phyloP scores from a whole-genome alignment of 2,797 vertebrate genomes.

The Scyliorhinus canicula region DNA sequence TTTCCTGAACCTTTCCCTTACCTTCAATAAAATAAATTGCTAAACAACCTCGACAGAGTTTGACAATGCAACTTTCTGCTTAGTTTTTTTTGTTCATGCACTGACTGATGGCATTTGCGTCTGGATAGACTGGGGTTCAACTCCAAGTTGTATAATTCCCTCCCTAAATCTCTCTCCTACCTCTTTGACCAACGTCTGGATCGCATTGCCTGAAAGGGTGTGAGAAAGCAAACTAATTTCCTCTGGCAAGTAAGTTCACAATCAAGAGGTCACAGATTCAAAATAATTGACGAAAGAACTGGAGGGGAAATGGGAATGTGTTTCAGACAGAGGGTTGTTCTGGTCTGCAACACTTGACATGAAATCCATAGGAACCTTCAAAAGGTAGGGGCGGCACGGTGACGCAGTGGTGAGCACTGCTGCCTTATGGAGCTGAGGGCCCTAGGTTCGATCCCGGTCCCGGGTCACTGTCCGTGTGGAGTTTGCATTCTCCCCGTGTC shows the following conservation, averaged over 20 bases:
- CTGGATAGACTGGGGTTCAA: background rate
- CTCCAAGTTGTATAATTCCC: background rate
- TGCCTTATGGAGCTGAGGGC: too few relatives aligned
- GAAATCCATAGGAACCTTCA: background rate
- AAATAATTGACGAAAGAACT: background rate
- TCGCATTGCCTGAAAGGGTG: background rate
- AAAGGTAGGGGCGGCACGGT: background rate
- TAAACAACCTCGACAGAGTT: background rate
- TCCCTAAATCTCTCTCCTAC: background rate
- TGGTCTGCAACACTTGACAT: background rate
- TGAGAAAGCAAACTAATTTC: background rate
- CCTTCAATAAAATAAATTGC: slow-evolving; percentile 23
- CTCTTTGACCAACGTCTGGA: background rate
- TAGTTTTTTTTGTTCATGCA: background rate
- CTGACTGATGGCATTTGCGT: background rate
- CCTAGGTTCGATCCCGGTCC: too few relatives aligned
- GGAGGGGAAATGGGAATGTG: background rate
- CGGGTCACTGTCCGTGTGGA: too few relatives aligned
- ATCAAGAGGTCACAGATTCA: background rate
- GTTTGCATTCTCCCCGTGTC: too few relatives aligned
- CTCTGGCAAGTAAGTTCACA: background rate
- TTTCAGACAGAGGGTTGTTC: background rate
- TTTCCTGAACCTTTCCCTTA: background rate
- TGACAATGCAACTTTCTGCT: background rate
- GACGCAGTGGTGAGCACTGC: too few relatives aligned